phyloP scores from a whole-genome alignment of 1,140 invertebrate genomes.

The Sycophaga agraensis region DNA sequence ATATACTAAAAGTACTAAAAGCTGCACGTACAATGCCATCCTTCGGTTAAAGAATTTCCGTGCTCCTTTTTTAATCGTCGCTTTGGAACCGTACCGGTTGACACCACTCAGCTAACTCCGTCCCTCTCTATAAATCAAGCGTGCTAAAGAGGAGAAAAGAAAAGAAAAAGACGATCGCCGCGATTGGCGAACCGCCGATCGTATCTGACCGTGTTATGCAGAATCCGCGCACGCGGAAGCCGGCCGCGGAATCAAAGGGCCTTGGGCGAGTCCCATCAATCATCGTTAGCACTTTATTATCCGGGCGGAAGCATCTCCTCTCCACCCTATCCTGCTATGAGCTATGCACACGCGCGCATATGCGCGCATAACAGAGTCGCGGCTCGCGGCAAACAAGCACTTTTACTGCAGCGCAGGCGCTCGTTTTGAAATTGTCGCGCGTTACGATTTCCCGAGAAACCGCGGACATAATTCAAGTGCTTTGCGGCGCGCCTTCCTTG shows the following conservation, averaged over 20 bases:
- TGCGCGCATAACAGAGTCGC: not conserved
- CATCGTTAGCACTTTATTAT: conserved; percentile 54
- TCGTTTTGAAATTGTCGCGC: not conserved
- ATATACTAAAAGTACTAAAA: too few species aligned
- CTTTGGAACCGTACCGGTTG: too few species aligned
- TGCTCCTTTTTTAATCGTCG: too few species aligned
- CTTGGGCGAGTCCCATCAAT: conserved; percentile 46
- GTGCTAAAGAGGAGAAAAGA: too few species aligned
- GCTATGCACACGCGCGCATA: too few species aligned
- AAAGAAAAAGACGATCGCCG: too few species aligned
- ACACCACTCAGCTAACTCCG: too few species aligned
- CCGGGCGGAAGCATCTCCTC: conserved; percentile 36
- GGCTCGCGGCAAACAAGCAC: conserved; percentile 40
- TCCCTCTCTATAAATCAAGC: too few species aligned
- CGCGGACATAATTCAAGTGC: conserved; percentile 11
- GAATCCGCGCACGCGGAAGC: not conserved
- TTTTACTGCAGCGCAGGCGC: conserved; percentile 35
- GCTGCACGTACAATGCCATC: too few species aligned
- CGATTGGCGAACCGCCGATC: too few species aligned
- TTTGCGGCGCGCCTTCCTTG: not conserved
- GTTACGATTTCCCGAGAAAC: conserved; percentile 16
- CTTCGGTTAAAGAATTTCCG: too few species aligned
- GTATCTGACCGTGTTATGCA: too few species aligned
- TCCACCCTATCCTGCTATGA: not conserved
- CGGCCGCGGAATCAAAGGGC: not conserved